phyloP scores from a whole-genome alignment of 2,888 invertebrate species.

The Chironomus tentans region DNA sequence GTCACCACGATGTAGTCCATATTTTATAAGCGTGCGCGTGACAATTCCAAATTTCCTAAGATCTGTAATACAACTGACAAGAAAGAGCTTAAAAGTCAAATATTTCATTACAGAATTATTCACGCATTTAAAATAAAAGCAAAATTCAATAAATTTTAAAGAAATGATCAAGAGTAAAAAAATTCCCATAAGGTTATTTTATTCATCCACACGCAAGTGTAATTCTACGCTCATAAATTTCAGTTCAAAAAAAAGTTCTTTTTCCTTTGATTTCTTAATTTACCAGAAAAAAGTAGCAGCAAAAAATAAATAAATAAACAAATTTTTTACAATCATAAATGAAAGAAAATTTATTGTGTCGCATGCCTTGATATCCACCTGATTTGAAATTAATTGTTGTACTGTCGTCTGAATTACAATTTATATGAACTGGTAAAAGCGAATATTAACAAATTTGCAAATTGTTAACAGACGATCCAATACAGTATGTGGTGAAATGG shows the following conservation, averaged over 20 bases:
- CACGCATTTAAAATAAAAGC: no score
- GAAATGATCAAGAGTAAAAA: background rate
- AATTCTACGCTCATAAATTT: slow-evolving; percentile 4
- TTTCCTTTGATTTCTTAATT: background rate
- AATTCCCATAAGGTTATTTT: background rate
- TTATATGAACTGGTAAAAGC: background rate
- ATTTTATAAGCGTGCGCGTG: no score
- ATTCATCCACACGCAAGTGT: background rate
- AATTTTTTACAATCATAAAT: background rate
- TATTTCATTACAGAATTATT: no score
- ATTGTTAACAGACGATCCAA: background rate
- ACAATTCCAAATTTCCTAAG: no score
- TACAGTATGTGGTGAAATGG: background rate
- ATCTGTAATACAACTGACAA: no score
- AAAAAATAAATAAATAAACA: background rate
- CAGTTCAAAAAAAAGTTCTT: background rate
- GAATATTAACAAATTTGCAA: background rate
- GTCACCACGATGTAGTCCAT: no score
- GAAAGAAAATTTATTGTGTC: slow-evolving; percentile 4
- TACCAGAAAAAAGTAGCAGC: background rate
- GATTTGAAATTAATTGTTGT: slow-evolving; percentile 18
- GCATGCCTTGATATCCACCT: slow-evolving; percentile 1
- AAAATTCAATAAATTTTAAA: no score
- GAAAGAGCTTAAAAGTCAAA: no score
- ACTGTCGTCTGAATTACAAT: background rate